Percentiles rank a stretch among this genome's conserved stretches.
These are phyloP conservation scores for Tetropium fuscum DNA, from an alignment of 2,888 invertebrate genomes.

Conservation along the genomic window DNA sequence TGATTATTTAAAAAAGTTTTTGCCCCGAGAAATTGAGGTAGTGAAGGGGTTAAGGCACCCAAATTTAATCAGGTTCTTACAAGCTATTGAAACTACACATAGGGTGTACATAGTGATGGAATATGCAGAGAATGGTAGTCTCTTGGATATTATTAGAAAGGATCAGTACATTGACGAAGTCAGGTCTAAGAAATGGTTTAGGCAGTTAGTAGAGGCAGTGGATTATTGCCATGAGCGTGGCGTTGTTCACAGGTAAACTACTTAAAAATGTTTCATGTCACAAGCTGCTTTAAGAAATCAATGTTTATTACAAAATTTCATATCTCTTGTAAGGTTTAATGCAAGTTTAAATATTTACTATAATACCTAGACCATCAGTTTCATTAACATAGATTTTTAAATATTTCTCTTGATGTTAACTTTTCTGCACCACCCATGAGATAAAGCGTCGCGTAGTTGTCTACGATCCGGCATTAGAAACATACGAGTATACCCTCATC, in stretches of 20 bases:
- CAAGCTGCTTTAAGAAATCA: too few relatives aligned
- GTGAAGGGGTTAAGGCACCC: constrained; percentile 85
- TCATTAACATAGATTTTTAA: too few relatives aligned
- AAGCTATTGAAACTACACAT: constrained; percentile 88
- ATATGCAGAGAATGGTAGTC: constrained; percentile 83
- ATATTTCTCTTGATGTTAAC: too few relatives aligned
- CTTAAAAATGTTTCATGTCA: too few relatives aligned
- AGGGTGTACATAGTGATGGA: constrained; percentile 90
- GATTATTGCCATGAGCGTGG: constrained; percentile 84
- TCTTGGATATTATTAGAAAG: constrained; percentile 80
- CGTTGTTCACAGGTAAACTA: constrained; percentile 79
- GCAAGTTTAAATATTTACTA: too few relatives aligned
- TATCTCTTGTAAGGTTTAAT: too few relatives aligned
- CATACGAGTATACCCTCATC: too few relatives aligned
- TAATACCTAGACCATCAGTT: too few relatives aligned
- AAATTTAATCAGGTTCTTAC: constrained; percentile 83
- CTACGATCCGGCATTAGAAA: too few relatives aligned
- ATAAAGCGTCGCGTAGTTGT: too few relatives aligned
- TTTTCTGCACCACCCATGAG: too few relatives aligned
- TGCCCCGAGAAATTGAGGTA: constrained; percentile 86
- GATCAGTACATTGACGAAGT: constrained; percentile 79
- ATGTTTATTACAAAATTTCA: too few relatives aligned
- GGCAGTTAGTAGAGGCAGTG: constrained; percentile 79
- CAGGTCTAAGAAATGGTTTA: constrained; percentile 78
- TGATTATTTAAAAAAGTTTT: constrained; percentile 84